Base-by-base conservation (phyloP, 2,888 invertebrate genomes). In the Apodemia zela region DNA sequence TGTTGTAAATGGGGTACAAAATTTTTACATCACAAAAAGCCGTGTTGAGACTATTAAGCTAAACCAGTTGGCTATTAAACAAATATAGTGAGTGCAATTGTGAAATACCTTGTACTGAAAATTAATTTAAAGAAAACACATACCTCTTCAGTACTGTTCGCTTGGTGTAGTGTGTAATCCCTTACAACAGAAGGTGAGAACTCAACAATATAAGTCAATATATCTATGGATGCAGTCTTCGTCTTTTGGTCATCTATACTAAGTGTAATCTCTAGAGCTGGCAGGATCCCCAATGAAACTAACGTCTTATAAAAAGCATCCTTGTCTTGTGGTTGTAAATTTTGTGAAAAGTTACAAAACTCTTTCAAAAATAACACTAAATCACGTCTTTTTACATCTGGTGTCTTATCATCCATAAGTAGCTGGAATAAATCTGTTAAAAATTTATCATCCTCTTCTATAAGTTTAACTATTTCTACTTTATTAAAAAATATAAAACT, bases 401-500 rank as follows among this genome's bases (percentile, higher is more conserved):
- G 94, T 57, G 98, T 98, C 74, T 95, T 95, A 76, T 97, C 96
- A 84, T 98, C 97, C 72, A 96, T 97, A 76, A 99, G 93, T 87
- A 98, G 95, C 67, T 96, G 95, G 92, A 99, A 99, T 75, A 99
- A 93, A 87, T 98, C 98, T 63, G 96, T 95, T 81, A 99, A 93
- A 92, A 99, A 98, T 82, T 97, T 97, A 76, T 99, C 98, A 92
- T 99, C 99, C 80, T 99, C 99, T 93, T 99, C 96, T 84, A 99
- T 97, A 80, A 98, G 94, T 73, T 97, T 98, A 73, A 99, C 99
- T 90, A 99, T 99, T 93, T 99, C 99, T 82, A 99, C 98, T 93
- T 99, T 99, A 93, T 99, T 99, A 93, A 99, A 99, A 94, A 98
- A 99, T 90, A 99, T 98, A 93, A 99, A 99, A 93, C 98, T 99